Conservation (phyloP, 2,113 vertebrate species). For the Psettodes erumei region DNA sequence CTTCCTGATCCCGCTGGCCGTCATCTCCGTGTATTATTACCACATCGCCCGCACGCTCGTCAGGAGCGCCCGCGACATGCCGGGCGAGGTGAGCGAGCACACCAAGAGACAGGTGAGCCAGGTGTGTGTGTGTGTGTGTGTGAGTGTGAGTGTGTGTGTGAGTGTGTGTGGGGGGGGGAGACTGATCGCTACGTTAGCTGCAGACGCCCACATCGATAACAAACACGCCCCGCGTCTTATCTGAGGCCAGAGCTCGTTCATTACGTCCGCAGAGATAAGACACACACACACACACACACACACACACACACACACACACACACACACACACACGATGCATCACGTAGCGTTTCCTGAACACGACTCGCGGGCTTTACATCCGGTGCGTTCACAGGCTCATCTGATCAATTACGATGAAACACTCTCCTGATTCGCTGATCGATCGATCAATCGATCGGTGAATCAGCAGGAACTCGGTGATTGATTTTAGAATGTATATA, state of each 20-base stretch:
- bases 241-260: conserved; percentile 26
- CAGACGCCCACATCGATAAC: conserved; percentile 33
- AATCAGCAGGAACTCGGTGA: too few relatives aligned
- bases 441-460: too few relatives aligned
- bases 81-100: conserved; percentile 93
- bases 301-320: conserved; percentile 15
- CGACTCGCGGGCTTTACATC: too few relatives aligned
- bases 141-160: too few relatives aligned
- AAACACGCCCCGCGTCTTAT: conserved; percentile 19
- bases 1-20: conserved; percentile 90
- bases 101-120: conserved; percentile 93
- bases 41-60: conserved; percentile 93
- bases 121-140: too few relatives aligned
- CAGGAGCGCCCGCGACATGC: conserved; percentile 93
- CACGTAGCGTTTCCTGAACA: too few relatives aligned
- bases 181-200: conserved; percentile 17
- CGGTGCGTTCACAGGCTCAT: too few relatives aligned
- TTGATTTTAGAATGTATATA: too few relatives aligned
- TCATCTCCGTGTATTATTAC: conserved; percentile 94
- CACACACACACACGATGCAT: too few relatives aligned
- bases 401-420: too few relatives aligned
- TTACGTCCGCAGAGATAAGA: conserved; percentile 35
- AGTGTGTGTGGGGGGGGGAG: too few relatives aligned
- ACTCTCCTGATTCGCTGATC: too few relatives aligned
- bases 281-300: not conserved